Evolutionary conservation across 2,888 invertebrate genomes (phyloP), one percentile per base, ranked within the genome.

Genomic region (Sericinus montela): DNA sequence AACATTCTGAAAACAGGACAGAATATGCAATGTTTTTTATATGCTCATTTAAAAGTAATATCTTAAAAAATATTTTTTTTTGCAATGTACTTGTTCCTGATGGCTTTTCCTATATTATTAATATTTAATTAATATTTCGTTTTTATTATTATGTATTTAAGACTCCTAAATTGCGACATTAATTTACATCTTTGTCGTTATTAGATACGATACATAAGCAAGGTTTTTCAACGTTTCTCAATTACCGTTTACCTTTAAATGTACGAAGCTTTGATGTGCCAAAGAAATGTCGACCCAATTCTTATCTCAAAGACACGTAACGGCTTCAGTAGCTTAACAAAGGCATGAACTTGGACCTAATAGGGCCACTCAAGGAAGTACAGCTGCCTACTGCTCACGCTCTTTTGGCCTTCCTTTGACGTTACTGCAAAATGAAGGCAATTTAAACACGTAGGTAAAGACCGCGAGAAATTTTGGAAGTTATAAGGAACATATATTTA

Each of bases 221-320:
- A 29, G 9, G 30, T 42, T 25, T 35, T 30, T 28, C n/a, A 45
- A 40, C 25, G 32, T 43, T 19, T 9, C 40, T 39, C 44, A 49
- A 49, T 45, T 49, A 34, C 39, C 44, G n/a, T 49, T 39, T 28
- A 39, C 15, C 16, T 49, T 43, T 14, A 19, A 43, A 45, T 37
- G 44, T 38, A 36, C 52, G 54, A n/a, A 5, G 63, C 78, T 86
- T 86, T 85, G 84, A 85, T 78, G 74, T 81, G 52, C 63, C 61
- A 69, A 69, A 63, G 66, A 69, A 77, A 71, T 58, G 64, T 68
- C 80, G 80, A 75, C 80, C 82, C 77, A 83, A 74, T 80, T 81
- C 74, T 69, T 85, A 79, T 86, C 85, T 81, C 75, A 82, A 83
- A 85, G 86, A 86, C 83, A 81, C 72, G 80, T 73, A 74, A 70